Base-by-base conservation (phyloP, 1,140 invertebrate species). In the Monochamus saltuarius region DNA sequence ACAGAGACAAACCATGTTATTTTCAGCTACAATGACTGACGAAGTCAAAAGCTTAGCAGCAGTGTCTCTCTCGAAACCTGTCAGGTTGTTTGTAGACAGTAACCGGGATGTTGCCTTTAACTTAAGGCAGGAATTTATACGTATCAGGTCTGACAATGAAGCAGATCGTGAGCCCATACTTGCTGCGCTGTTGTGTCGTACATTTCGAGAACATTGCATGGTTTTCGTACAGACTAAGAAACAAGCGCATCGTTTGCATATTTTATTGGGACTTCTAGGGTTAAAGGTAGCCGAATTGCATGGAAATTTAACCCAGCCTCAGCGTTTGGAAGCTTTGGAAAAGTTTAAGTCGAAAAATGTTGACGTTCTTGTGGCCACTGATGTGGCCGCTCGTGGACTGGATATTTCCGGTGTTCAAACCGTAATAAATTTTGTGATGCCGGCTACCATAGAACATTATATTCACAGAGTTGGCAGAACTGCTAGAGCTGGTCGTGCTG, bases 11-110 rank as follows among this genome's bases (percentile, higher is more conserved):
- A 98, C 95, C 0, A 91, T 99, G 83, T 78, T 99, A 14, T 99
- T 99, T 79, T 99, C 97, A 1, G 97, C 97, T 10, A 99, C 97
- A 1, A 98, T 99, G 95, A 98, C 94, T 3, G 95, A 98, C 47
- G 86, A 94, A 78, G 95, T 99, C 0, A 89, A 69, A 63, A 59
- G 59, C 47, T 80, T 99, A 42, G 94, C 93, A 0, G 83, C 92
- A 1, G 89, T 99, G 0, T 97, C 95, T 0, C 79, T 99, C 4
- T 87, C 89, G 43, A 90, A 93, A 62, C 97, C 97, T 0, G 88
- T 98, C 7, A 95, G 92, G 78, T 84, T 99, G 53, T 95, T 95
- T 77, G 90, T 99, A 0, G 94, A 99, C 74, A 95, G 91, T 56
- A 98, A 97, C 78, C 92, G 93, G 71, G 91, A 97, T 70, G 94